A percentile compares a stretch with the other conserved stretches of the same genome.
Conservation (phyloP, 2,113 vertebrate genomes). For the Heliornis fulica region DNA sequence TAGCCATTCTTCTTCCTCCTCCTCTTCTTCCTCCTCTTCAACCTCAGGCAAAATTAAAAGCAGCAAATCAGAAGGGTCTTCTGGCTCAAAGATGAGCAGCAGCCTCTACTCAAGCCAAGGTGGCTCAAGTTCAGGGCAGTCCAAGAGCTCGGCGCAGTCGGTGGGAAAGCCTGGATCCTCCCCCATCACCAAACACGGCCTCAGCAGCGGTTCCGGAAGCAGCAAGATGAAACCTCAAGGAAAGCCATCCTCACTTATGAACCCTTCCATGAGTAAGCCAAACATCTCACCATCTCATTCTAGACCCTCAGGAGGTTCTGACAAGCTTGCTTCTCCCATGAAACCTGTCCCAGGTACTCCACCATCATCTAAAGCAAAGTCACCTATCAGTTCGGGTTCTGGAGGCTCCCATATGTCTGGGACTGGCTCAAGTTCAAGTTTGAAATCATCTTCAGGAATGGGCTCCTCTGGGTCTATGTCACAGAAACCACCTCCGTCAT, state of each 20-base stretch:
- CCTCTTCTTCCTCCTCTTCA: slow-evolving; percentile 84
- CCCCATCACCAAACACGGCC: slow-evolving; percentile 91
- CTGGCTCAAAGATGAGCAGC: slow-evolving; percentile 82
- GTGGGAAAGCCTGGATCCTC: slow-evolving; percentile 93
- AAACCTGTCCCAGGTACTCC: slow-evolving; percentile 95
- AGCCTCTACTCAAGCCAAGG: slow-evolving; percentile 85
- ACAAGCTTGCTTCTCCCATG: slow-evolving; percentile 95
- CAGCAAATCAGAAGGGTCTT: slow-evolving; percentile 89
- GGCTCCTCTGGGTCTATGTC: slow-evolving; percentile 84
- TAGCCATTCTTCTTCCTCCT: slow-evolving; percentile 87
- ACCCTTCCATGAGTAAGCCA: slow-evolving; percentile 92
- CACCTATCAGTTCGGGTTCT: slow-evolving; percentile 89
- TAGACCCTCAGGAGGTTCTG: slow-evolving; percentile 85
- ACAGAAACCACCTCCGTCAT: slow-evolving; percentile 82
- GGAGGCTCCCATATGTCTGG: slow-evolving; percentile 86
- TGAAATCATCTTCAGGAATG: slow-evolving; percentile 87
- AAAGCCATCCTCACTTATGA: slow-evolving; percentile 94
- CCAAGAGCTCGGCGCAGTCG: slow-evolving; percentile 90
- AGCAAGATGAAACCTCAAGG: slow-evolving; percentile 94
- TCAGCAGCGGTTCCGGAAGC: slow-evolving; percentile 79
- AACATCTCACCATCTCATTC: slow-evolving; percentile 98
- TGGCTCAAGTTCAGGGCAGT: slow-evolving; percentile 81
- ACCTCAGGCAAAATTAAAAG: slow-evolving; percentile 94
- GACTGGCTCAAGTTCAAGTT: slow-evolving; percentile 80
- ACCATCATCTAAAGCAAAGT: slow-evolving; percentile 95